Base-by-base conservation (phyloP, 2,888 invertebrate species). In the Scaptomyza parva region DNA sequence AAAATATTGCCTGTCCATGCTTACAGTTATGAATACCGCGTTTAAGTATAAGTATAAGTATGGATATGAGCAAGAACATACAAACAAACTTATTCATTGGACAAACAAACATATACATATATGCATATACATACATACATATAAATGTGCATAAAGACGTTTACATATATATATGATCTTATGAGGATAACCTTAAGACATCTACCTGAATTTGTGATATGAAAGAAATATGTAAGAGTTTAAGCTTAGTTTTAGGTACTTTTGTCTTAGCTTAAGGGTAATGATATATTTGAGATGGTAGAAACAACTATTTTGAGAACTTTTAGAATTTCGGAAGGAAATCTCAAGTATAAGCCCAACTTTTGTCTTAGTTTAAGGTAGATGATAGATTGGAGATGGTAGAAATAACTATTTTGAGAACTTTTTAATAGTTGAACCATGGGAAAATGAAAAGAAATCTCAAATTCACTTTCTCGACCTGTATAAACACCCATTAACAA, bases 21-120 rank as follows among this genome's bases (percentile, higher is more conserved):
- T 62, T 70, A 74, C 70, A 67, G 74, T 76, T 72, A 76, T 65
- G 43, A 51, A 51, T 53, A 55, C 26, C 35, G 26, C 40, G 30
- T 45, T 65, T 59, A 61, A 58, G 28, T 33, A 57, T 54, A 58
- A 58, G 28, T 28, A 60, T 20, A 57, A 43, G 17, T 44, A 57
- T 69, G 35, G 9, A 40, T 50, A 64, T 33, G 30, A 12, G 18
- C 20, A 9, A 47, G 20, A 33, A 22, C 24, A 24, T 41, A 41
- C 17, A 43, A 11, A 14, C 12, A 28, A 18, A 8, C 28, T 5
- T 12, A 3, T 2, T 8, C 12, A 45, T 18, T 12, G 12, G 9
- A 26, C 14, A 26, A 2, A 43, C 24, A 17, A 2, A 28, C 17
- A 28, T 5, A 9, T 9, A 28, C 9, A 2, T 5, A 22, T 22